Conservation (phyloP, 2,888 invertebrate species). For the Acanthosepion lycidas region DNA sequence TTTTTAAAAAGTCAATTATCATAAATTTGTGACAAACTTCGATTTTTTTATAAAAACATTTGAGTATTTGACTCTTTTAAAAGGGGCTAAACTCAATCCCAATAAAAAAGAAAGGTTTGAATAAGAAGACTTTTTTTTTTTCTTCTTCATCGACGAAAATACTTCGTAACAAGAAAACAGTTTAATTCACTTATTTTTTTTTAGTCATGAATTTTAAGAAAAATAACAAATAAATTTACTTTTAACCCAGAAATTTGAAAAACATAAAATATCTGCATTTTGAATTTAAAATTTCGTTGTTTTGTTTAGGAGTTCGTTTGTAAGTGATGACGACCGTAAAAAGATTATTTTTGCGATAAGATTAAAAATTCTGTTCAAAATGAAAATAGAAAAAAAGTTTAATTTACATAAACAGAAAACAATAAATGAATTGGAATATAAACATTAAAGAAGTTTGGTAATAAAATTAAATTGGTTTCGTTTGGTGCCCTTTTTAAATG, state of each 20-base stretch:
- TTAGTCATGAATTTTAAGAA: not conserved
- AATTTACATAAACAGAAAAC: not conserved
- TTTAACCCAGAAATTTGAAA: not conserved
- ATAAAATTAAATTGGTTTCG: not conserved
- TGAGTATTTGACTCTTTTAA: not conserved
- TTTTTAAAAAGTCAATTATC: no score
- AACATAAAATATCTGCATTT: not conserved
- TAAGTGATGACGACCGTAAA: no score
- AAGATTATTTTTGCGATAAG: no score
- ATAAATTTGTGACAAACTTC: no score
- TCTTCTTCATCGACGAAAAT: not conserved
- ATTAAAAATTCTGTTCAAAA: no score
- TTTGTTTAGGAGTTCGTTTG: not conserved
- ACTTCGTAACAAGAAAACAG: not conserved
- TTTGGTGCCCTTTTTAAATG: not conserved
- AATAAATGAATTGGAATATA: not conserved
- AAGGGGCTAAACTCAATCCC: not conserved
- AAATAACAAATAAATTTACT: not conserved
- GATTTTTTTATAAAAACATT: no score
- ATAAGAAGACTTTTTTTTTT: not conserved
- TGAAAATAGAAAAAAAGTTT: not conserved
- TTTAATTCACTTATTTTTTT: not conserved
- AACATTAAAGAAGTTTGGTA: not conserved
- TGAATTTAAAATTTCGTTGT: not conserved
- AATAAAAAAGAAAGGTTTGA: not conserved